Base-by-base conservation (phyloP, 1,140 invertebrate genomes). In the Anthonomus grandis region DNA sequence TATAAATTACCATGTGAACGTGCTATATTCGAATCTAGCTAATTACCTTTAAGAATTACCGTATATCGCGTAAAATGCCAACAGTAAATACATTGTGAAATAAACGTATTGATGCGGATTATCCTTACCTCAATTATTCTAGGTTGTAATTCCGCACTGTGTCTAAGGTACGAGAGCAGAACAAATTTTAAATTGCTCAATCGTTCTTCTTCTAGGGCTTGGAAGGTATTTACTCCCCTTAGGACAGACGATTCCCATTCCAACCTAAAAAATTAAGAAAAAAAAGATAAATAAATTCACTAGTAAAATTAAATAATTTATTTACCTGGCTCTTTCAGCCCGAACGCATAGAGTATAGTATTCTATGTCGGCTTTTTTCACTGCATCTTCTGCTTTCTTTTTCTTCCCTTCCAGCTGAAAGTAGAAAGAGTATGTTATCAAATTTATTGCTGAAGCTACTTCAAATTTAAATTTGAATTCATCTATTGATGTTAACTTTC, bases 191-290 rank as follows among this genome's bases (percentile, higher is more conserved):
- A 79, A 51, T 88, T 86, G 25, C 81, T 83, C 18, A 96, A 76
- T 57, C 94, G 79, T 71, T 97, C 93, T 69, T 95, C 91, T 71
- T 97, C 94, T 47, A 96, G 76, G 22, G 85, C 80, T 72, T 95
- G 90, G 70, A 88, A 77, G 65, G 85, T 82, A 5, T 82, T 84
- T 0, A 83, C 81, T 3, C 91, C 92, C 66, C 90, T 89, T 37
- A 86, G 79, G 5, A 96, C 86, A 10, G 90, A 84, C 34, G 88
- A 86, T 74, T 97, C 93, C 89, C 93, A 96, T 74, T 97, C 93
- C 59, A 93, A 77, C 60, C 91, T 86, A 18, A 37, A 51, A 17
- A 27, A 31, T 31, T 24, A 21, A 48, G n/a, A 48, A 48, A 13
- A 15, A 27, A 8, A 48, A 31, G n/a, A n/a, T n/a, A n/a, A n/a